phyloP scores from a whole-genome alignment of 2,113 vertebrate species.

The Cyphomyrus discorhynchus region DNA sequence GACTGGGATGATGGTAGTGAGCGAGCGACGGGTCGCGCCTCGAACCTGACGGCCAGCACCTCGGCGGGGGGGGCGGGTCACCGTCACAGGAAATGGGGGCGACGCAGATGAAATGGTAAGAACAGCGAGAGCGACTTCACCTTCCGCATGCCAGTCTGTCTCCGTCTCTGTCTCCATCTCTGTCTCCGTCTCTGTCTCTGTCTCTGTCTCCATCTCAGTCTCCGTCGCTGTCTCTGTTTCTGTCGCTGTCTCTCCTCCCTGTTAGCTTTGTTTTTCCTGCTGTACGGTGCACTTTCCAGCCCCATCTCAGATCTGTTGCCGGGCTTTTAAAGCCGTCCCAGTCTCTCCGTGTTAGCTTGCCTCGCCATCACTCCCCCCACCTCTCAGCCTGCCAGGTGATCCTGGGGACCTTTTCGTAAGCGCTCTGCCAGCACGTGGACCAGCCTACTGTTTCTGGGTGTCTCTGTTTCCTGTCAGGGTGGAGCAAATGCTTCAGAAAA shows the following conservation, averaged over 20 bases:
- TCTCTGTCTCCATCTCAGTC: neutral
- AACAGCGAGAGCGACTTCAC: neutral
- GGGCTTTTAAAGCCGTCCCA: neutral
- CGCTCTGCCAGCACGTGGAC: neutral
- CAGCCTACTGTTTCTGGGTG: neutral
- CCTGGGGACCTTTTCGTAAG: neutral
- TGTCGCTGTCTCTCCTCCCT: neutral
- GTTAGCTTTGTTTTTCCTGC: neutral
- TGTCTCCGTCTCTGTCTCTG: neutral
- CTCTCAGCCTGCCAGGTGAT: neutral
- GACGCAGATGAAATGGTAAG: conserved; percentile 67
- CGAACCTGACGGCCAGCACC: conserved; percentile 26
- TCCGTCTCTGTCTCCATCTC: neutral
- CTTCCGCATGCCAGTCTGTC: neutral
- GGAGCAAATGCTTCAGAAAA: neutral
- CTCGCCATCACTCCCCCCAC: neutral
- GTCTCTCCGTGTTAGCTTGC: neutral
- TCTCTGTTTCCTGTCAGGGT: neutral
- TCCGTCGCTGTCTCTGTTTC: neutral
- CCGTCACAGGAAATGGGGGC: conserved; percentile 51
- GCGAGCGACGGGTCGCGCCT: conserved; percentile 1
- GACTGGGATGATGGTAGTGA: neutral
- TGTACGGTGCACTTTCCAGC: neutral
- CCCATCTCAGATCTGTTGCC: neutral
- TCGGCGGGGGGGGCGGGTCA: conserved; percentile 12